Evolutionary conservation across 1,140 invertebrate genomes (phyloP), one percentile per base, ranked within the genome.

Genomic region (Caenorhabditis briggsae): DNA sequence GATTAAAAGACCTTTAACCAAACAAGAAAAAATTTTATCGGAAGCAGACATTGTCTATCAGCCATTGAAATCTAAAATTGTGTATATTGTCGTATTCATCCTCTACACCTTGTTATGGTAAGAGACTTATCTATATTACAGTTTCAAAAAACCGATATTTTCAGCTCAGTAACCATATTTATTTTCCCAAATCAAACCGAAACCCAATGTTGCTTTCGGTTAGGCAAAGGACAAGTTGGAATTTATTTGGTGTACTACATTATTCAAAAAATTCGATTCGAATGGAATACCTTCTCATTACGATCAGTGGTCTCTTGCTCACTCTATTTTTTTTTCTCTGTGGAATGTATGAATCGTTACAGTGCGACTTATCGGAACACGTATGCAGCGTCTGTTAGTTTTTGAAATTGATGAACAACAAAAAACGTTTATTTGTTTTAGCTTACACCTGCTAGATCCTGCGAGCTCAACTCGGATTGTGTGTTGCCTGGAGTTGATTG

Each of bases 201-300:
- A 11, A 53, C 50, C 16, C 16, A 11, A 14, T 53, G 12, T 2
- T 70, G 64, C 41, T 18, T 43, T 2, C 16, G 20, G 18, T 8
- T 70, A 0, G 41, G 33, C 20, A 43, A 43, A 23, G 64, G 64
- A 16, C 64, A 43, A 70, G 33, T 43, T 18, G 33, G 9, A 18
- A 70, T 70, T 0, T 70, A 70, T 46, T 23, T 70, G 14, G 1
- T 43, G 16, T 70, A 43, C 41, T 70, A 70, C 41, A 70, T 46
- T 2, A 25, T 70, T 43, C 64, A 70, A 70, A 70, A 70, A 70
- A 18, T 70, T 25, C 20, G 64, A 43, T 70, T 70, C 46, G 64
- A 70, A 46, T n/a, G 64, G 41, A 70, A 18, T 18, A 43, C 64
- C 3, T 70, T 70, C 16, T 43, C 33, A 18, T 43, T 18, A 8